These are phyloP conservation scores for Plebejus anna DNA, from an alignment of 2,888 invertebrate species.

Conservation along the genomic window DNA sequence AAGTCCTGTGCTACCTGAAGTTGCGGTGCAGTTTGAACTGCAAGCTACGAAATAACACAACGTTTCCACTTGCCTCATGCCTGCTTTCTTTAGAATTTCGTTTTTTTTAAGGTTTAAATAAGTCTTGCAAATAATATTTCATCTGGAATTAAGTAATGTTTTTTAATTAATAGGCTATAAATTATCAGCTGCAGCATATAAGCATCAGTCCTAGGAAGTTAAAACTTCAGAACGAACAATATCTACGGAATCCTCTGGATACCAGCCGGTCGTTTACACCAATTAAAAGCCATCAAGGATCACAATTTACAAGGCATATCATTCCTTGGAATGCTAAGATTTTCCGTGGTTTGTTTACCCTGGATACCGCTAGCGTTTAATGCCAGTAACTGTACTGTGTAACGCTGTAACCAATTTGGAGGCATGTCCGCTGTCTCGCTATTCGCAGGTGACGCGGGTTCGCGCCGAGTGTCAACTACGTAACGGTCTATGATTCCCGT, in stretches of 20 bases:
- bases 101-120: background rate
- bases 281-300: constrained; percentile 18
- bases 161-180: background rate
- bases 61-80: background rate
- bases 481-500: constrained; percentile 9
- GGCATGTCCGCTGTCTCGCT: constrained; percentile 16
- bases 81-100: background rate
- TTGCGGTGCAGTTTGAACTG: background rate
- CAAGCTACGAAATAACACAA: too few species aligned
- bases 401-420: constrained; percentile 26
- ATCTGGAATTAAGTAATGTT: too few species aligned
- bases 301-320: constrained; percentile 12
- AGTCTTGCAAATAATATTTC: too few species aligned
- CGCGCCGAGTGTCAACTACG: constrained; percentile 21
- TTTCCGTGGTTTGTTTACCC: constrained; percentile 13
- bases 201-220: background rate
- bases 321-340: constrained; percentile 1
- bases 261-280: background rate
- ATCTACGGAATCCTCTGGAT: background rate
- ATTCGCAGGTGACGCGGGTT: constrained; percentile 22
- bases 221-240: constrained; percentile 9
- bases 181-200: background rate
- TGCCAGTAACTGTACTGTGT: constrained; percentile 15
- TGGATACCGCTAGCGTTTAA: background rate
- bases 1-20: constrained; percentile 16